These are phyloP conservation scores for Passer montanus DNA, from an alignment of 2,113 vertebrate species.

Conservation along the genomic window DNA sequence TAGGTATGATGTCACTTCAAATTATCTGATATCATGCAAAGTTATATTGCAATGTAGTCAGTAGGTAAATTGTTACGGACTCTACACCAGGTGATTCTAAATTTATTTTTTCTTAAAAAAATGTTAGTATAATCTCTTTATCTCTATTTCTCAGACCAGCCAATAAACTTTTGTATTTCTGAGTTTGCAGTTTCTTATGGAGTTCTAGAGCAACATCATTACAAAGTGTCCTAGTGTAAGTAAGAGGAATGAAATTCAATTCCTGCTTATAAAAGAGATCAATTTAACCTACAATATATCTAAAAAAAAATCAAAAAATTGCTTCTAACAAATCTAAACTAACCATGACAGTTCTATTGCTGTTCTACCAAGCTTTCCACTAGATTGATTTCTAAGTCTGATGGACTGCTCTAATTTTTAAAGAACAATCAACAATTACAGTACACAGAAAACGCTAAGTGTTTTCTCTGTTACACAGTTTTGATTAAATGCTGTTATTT, in stretches of 20 bases:
- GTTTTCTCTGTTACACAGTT: not conserved
- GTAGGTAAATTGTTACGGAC: not conserved
- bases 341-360: not conserved
- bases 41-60: not conserved
- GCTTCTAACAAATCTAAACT: not conserved
- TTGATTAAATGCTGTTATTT: slow-evolving; percentile 13
- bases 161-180: not conserved
- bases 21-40: not conserved
- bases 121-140: not conserved
- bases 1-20: not conserved
- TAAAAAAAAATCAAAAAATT: not conserved
- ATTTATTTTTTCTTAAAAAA: not conserved
- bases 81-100: not conserved
- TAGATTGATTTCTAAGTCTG: not conserved
- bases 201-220: not conserved
- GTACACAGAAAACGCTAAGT: not conserved
- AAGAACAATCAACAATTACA: not conserved
- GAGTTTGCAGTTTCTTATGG: not conserved
- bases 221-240: not conserved
- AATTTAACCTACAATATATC: not conserved
- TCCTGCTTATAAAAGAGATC: not conserved
- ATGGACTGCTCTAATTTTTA: not conserved
- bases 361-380: not conserved
- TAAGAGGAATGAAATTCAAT: not conserved
- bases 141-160: not conserved